Conservation (phyloP, 2,797 vertebrate genomes). For the Acrossocheilus wenchowensis region DNA sequence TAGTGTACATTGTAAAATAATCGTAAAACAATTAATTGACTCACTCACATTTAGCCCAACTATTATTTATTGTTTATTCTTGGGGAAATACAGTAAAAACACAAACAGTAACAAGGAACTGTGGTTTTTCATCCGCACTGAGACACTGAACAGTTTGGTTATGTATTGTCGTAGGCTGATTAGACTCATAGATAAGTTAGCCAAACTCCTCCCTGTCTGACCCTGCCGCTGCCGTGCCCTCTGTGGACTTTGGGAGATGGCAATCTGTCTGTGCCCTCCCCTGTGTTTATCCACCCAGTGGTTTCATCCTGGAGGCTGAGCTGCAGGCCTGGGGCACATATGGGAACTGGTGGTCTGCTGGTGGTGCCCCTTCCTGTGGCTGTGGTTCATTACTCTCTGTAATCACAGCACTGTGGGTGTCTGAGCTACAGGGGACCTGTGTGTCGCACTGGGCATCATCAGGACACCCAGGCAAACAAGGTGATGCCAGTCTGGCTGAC, state of each 20-base stretch:
- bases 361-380: slow-evolving; percentile 61
- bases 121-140: neutral
- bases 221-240: slow-evolving; percentile 19
- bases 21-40: too few relatives aligned
- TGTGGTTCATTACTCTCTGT: slow-evolving; percentile 64
- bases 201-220: slow-evolving; percentile 41
- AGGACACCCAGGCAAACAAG: slow-evolving; percentile 37
- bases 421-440: slow-evolving; percentile 50
- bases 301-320: slow-evolving; percentile 50
- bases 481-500: slow-evolving; percentile 1
- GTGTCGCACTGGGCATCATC: slow-evolving; percentile 45
- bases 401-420: slow-evolving; percentile 60
- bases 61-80: neutral
- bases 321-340: slow-evolving; percentile 46
- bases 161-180: slow-evolving; percentile 25
- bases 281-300: slow-evolving; percentile 54
- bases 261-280: slow-evolving; percentile 51
- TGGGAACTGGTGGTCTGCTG: slow-evolving; percentile 53
- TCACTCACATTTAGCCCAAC: neutral
- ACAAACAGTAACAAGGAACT: neutral
- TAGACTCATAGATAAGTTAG: slow-evolving; percentile 36
- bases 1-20: neutral
- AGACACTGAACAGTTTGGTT: neutral
- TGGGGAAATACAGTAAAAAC: slow-evolving; percentile 12
- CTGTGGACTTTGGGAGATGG: slow-evolving; percentile 53